Evolutionary conservation across 2,888 invertebrate genomes (phyloP).

Genomic region (Sinodicranocentrus sp.): DNA sequence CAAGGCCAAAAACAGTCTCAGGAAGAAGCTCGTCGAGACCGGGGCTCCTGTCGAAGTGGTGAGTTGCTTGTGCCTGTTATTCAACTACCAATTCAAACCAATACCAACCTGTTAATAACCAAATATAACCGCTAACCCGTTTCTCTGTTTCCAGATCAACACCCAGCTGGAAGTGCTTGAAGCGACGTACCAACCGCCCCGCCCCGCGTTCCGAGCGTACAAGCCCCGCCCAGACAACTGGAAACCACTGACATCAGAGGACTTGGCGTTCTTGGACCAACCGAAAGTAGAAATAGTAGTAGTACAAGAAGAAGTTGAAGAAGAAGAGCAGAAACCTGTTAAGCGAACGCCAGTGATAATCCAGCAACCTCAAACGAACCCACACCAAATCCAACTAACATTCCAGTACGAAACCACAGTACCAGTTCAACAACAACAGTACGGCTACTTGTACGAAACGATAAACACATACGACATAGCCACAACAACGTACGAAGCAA

Average conservation of each 20-base stretch:
- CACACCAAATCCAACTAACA: too few relatives aligned
- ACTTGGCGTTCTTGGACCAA: not conserved
- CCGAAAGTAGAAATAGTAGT: too few relatives aligned
- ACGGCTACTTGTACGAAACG: too few relatives aligned
- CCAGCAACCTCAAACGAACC: not conserved
- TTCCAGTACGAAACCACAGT: too few relatives aligned
- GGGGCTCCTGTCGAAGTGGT: conserved; percentile 29
- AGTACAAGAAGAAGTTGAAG: too few relatives aligned
- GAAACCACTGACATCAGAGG: conserved; percentile 1
- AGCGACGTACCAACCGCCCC: conserved; percentile 22
- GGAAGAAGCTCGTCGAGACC: not conserved
- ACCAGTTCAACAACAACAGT: too few relatives aligned
- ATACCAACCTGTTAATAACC: not conserved
- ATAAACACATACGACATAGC: not conserved
- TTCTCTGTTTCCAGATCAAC: conserved; percentile 11
- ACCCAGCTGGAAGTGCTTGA: conserved; percentile 7
- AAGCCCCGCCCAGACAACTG: not conserved
- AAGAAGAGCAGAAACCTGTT: not conserved
- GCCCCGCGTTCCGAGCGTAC: conserved; percentile 15
- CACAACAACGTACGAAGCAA: not conserved
- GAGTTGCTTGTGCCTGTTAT: not conserved
- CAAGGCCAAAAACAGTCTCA: conserved; percentile 9
- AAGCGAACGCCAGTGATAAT: not conserved
- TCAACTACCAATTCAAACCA: not conserved
- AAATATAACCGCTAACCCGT: not conserved